Evolutionary conservation across 2,797 vertebrate species (phyloP).

Genomic region (Chaetodon trifasciatus): DNA sequence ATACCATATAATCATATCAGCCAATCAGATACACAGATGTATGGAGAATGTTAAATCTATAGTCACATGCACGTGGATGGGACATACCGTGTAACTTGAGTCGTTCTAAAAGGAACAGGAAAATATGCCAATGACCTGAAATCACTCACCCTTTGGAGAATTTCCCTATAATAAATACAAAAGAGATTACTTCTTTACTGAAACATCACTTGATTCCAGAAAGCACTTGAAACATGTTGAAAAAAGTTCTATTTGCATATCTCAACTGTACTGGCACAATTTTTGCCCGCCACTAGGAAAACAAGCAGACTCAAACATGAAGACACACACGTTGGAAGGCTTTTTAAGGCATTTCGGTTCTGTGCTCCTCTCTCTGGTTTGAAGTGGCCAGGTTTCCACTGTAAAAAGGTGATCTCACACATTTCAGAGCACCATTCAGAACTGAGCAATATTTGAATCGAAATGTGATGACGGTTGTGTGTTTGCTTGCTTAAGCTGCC

Average conservation of each 20-base stretch:
- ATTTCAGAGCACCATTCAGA: neutral
- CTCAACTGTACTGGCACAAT: neutral
- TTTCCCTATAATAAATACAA: neutral
- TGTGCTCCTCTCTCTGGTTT: neutral
- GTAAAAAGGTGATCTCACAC: neutral
- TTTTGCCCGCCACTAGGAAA: neutral
- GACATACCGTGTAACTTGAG: no score
- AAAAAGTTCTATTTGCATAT: neutral
- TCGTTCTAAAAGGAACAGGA: neutral
- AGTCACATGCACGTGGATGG: neutral
- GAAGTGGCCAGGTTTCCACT: neutral
- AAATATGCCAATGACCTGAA: neutral
- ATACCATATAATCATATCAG: neutral
- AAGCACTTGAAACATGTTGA: neutral
- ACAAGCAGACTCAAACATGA: conserved; percentile 6
- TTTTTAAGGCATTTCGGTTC: neutral
- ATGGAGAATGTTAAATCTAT: neutral
- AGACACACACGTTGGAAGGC: neutral
- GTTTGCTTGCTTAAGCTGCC: conserved; percentile 2
- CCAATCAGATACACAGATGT: neutral
- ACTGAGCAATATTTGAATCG: neutral
- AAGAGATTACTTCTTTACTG: neutral
- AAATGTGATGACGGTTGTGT: neutral
- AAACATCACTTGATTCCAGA: neutral
- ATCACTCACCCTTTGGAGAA: neutral